Base-by-base conservation (phyloP, 2,888 invertebrate species). In the Drosophila mimica region DNA sequence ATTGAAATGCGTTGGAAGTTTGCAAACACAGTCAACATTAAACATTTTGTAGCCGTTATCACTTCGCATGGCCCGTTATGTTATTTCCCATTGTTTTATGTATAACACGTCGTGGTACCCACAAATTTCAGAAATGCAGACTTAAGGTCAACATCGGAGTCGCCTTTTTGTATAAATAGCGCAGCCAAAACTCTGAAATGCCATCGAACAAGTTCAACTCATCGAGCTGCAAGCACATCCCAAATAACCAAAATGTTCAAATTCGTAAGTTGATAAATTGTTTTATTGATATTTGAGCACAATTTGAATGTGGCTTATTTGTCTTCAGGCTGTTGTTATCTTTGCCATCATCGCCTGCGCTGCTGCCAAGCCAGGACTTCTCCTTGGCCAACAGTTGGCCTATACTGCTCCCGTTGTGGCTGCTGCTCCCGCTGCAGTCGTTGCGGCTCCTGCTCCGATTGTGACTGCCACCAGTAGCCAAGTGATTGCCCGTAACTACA, bases 401-500 rank as follows among this genome's bases (percentile, higher is more conserved):
- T 85, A 82, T 34, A 31, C 61, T 30, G 46, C 43, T 6, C 43
- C 43, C 1, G 9, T 40, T 40, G 40, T 40, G 9, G 81, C 73
- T 54, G 78, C 76, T 40, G 20, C 46, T 0, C 46, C 46, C 2
- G 81, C 73, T 54, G 78, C 76, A 6, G 62, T 86, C 2, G 52
- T 51, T 1, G 71, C 81, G 53, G 72, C 77, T 49, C 63, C 67
- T 30, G 81, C 81, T 40, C 70, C 65, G 0, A 20, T 30, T 46
- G 71, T 65, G 46, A 64, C 64, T 30, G 38, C 85, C 25, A 88
- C 89, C 46, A 90, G 91, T 17, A 88, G 83, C 28, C 91, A 91
- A 67, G 79, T 83, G 60, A 46, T 91, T 68, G 85, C 88, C 31
- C 74, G 88, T 28, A 91, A 91, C 62, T 80, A 72, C 74, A 91